A percentile compares a stretch with the other conserved stretches of the same genome.
These are phyloP conservation scores for Gonatopus flavifemur DNA, from an alignment of 1,140 invertebrate genomes.

Conservation along the genomic window DNA sequence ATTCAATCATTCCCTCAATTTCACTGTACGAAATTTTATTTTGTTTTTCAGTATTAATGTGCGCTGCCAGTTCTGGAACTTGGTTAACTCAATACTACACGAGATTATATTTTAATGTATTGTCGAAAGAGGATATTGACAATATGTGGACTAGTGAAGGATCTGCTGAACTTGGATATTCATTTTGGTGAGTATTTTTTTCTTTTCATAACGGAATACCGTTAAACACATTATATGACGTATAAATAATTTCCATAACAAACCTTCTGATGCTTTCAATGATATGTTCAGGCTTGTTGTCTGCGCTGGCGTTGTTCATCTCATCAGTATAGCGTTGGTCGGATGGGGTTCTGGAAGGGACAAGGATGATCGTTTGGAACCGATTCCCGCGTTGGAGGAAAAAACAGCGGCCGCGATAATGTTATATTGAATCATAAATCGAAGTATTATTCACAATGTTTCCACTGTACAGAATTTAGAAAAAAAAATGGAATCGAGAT, in stretches of 20 bases:
- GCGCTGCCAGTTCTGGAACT: conserved; percentile 67
- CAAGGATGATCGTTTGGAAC: conserved; percentile 62
- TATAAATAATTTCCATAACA: too few species aligned
- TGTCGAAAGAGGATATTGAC: conserved; percentile 72
- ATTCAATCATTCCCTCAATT: too few species aligned
- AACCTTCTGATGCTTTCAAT: conserved; percentile 11
- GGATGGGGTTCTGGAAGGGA: conserved; percentile 71
- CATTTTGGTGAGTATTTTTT: conserved; percentile 69
- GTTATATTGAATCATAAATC: conserved; percentile 80
- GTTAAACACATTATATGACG: too few species aligned
- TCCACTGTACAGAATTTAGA: too few species aligned
- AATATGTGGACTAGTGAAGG: conserved; percentile 74
- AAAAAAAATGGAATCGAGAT: too few species aligned
- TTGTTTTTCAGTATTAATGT: conserved; percentile 70
- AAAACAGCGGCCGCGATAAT: conserved; percentile 84
- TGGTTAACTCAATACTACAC: conserved; percentile 77
- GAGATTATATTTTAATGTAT: conserved; percentile 74
- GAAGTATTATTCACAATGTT: too few species aligned
- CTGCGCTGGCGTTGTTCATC: conserved; percentile 68
- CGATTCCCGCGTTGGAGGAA: conserved; percentile 73
- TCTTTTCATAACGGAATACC: conserved; percentile 22
- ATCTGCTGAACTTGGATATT: conserved; percentile 71
- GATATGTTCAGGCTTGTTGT: conserved; percentile 70
- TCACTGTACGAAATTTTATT: too few species aligned
- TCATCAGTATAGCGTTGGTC: conserved; percentile 75